These are phyloP conservation scores for Cheilosia grossa DNA, from an alignment of 2,888 invertebrate genomes.

Conservation along the genomic window DNA sequence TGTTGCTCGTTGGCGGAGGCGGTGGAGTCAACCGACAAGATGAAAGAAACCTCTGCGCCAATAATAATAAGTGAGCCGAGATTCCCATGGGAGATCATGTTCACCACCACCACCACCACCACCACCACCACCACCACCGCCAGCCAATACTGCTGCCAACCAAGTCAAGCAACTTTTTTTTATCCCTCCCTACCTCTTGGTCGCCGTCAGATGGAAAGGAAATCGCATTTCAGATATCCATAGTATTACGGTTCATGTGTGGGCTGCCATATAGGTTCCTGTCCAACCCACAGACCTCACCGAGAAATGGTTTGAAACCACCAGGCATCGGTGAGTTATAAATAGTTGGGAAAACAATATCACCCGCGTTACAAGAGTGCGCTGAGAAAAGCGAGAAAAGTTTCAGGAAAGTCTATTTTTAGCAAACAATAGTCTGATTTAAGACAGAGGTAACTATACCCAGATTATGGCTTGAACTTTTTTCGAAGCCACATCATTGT, in stretches of 20 bases:
- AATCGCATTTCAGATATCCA: slow-evolving; percentile 55
- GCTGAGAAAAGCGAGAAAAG: slow-evolving; percentile 8
- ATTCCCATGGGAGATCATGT: slow-evolving; percentile 68
- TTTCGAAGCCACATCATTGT: background rate
- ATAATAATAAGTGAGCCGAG: slow-evolving; percentile 59
- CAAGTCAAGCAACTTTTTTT: slow-evolving; percentile 51
- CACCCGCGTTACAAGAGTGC: slow-evolving; percentile 19
- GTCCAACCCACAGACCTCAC: slow-evolving; percentile 36
- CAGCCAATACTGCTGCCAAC: slow-evolving; percentile 17
- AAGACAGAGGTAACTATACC: slow-evolving; percentile 26
- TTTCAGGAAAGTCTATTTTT: slow-evolving; percentile 64
- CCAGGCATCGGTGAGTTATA: slow-evolving; percentile 43
- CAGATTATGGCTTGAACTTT: slow-evolving; percentile 3
- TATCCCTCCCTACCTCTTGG: background rate
- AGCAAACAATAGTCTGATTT: slow-evolving; percentile 64
- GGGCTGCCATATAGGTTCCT: slow-evolving; percentile 33
- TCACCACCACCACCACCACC: slow-evolving; percentile 34
- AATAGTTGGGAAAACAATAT: slow-evolving; percentile 63
- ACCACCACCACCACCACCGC: slow-evolving; percentile 17
- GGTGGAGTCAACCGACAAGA: slow-evolving; percentile 52
- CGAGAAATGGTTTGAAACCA: slow-evolving; percentile 23
- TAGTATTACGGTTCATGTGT: slow-evolving; percentile 49
- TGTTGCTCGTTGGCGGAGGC: slow-evolving; percentile 17
- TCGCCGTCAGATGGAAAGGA: slow-evolving; percentile 32
- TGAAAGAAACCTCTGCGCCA: slow-evolving; percentile 70